A percentile compares a stretch with the other conserved stretches of the same genome.
phyloP scores from a whole-genome alignment of 2,888 invertebrate genomes.

The Lapara coniferarum region DNA sequence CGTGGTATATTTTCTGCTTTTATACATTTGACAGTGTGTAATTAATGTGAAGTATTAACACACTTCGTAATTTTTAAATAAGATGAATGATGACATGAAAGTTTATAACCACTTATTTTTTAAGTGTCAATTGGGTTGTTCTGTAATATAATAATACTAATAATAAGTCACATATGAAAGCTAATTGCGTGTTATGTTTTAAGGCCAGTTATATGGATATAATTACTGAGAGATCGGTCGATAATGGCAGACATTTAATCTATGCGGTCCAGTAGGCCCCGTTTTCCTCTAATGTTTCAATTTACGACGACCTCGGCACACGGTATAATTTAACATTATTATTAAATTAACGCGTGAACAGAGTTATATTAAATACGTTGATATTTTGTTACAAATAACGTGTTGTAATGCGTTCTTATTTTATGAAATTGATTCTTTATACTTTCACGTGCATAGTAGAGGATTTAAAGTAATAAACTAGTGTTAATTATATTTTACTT shows the following conservation, averaged over 20 bases:
- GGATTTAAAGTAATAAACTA: no score
- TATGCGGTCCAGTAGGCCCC: conserved; percentile 23
- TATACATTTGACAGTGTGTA: background rate
- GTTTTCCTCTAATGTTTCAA: conserved; percentile 26
- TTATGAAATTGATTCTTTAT: background rate
- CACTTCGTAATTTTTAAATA: background rate
- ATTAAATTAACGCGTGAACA: conserved; percentile 13
- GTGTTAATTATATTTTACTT: no score
- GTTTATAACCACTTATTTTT: no score
- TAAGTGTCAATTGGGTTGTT: background rate
- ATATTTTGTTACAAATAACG: background rate
- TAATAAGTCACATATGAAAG: background rate
- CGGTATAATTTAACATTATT: conserved; percentile 15
- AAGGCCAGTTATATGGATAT: background rate
- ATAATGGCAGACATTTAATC: conserved; percentile 27
- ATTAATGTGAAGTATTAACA: background rate
- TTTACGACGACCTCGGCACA: conserved; percentile 12
- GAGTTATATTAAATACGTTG: background rate
- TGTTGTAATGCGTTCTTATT: background rate
- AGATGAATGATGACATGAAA: background rate
- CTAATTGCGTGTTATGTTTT: background rate
- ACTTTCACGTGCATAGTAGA: no score
- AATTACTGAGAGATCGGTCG: conserved; percentile 19
- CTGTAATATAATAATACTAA: background rate
- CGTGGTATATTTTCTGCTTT: conserved; percentile 2